phyloP scores from a whole-genome alignment of 1,140 invertebrate genomes.

The Luehdorfia chinensis region DNA sequence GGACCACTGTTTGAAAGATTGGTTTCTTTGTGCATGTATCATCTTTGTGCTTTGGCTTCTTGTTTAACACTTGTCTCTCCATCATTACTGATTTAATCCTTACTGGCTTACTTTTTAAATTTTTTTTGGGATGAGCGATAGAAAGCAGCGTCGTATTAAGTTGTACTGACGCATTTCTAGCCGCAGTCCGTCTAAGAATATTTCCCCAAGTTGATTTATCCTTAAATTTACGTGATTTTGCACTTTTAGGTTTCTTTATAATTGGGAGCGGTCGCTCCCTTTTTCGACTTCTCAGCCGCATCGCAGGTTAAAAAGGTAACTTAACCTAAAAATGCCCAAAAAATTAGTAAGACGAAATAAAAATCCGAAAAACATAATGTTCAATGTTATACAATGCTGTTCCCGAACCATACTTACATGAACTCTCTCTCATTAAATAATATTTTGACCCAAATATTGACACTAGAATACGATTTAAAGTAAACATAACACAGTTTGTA shows the following conservation, averaged over 20 bases:
- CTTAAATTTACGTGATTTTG: conserved; percentile 33
- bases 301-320: conserved; percentile 48
- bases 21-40: conserved; percentile 50
- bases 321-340: conserved; percentile 40
- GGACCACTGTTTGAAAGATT: conserved; percentile 68
- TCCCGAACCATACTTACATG: conserved; percentile 45
- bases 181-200: conserved; percentile 41
- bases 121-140: conserved; percentile 50
- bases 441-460: conserved; percentile 27
- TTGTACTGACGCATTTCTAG: conserved; percentile 48
- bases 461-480: not conserved
- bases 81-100: conserved; percentile 55
- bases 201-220: conserved; percentile 45
- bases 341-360: conserved; percentile 7
- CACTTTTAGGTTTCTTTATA: conserved; percentile 46
- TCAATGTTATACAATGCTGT: conserved; percentile 16
- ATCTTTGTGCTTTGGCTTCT: conserved; percentile 50
- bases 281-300: conserved; percentile 70
- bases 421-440: conserved; percentile 44
- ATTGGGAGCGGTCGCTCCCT: conserved; percentile 68
- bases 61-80: conserved; percentile 47
- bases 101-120: conserved; percentile 54
- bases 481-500: not conserved
- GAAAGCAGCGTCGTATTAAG: conserved; percentile 29
- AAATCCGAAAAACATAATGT: not conserved